Percentiles rank a stretch among this genome's conserved stretches.
Evolutionary conservation across 2,797 vertebrate genomes (phyloP).

Genomic region (Sorex maritimensis): DNA sequence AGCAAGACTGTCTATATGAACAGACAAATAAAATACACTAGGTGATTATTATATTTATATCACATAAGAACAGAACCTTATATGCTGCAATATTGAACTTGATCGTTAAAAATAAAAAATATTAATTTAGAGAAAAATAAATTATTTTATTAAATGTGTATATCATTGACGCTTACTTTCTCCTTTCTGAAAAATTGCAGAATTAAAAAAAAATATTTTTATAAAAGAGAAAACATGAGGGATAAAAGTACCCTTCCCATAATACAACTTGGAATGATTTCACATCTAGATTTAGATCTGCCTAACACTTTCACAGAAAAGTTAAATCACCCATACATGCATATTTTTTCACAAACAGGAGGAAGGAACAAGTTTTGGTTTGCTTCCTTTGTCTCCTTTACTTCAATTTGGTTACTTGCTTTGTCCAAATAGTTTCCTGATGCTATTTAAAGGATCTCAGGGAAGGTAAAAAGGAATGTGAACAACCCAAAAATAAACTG

Average conservation of each 20-base stretch:
- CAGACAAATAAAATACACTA: conserved; percentile 72
- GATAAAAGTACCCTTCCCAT: not conserved
- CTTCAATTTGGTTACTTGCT: not conserved
- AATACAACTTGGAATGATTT: not conserved
- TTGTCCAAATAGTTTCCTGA: not conserved
- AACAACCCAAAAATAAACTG: conserved; percentile 13
- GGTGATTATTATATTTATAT: conserved; percentile 72
- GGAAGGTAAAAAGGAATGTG: not conserved
- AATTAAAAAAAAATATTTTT: conserved; percentile 1
- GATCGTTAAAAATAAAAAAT: conserved; percentile 67
- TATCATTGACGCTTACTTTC: conserved; percentile 43
- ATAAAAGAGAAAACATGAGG: no score
- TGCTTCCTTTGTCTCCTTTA: not conserved
- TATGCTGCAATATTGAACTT: conserved; percentile 64
- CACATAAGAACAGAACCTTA: conserved; percentile 27
- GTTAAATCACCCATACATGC: not conserved
- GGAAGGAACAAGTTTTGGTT: not conserved
- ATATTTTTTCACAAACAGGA: not conserved
- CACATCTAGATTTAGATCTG: not conserved
- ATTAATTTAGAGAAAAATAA: conserved; percentile 67
- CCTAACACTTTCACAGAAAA: not conserved
- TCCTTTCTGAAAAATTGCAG: conserved; percentile 42
- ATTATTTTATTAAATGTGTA: not conserved
- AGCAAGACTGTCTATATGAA: conserved; percentile 35
- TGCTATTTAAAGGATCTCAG: conserved; percentile 36